Base-by-base conservation (phyloP, 2,113 vertebrate species). In the Muntiacus muntjak region DNA sequence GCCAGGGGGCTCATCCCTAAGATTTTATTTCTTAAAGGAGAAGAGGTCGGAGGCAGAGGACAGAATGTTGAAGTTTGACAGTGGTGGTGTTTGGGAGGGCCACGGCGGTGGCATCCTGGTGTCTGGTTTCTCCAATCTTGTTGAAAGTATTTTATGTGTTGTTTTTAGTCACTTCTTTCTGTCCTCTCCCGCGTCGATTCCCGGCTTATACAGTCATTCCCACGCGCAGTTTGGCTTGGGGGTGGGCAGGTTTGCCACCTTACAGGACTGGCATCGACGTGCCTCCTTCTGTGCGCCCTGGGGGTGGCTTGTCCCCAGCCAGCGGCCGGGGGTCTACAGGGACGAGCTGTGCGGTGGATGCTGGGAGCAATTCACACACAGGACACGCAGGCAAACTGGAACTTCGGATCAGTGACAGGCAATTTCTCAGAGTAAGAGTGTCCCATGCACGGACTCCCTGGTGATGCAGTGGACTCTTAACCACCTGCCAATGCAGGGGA, bases 161-260 rank as follows among this genome's bases (percentile, higher is more conserved):
- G 2, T 78, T 78, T 88, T 6, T 52, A 86, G 62, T 30, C 17
- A 47, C 45, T 7, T n/a, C 15, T 58, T 13, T 50, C 21, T 45
- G 16, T 36, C 36, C 45, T 25, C 45, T 15, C 58, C 45, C 0
- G 2, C 5, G 2, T 33, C 45, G 0, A 5, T 23, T 36, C 60
- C 7, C 8, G 1, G 2, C 13, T 25, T 45, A 8, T 6, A 11
- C 43, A 30, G 23, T 45, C 64, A 25, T 28, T 12, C 1, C 87
- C 90, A 43, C 12, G 26, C 1, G 7, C 6, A n/a, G 60, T 74
- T 43, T 83, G 82, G 87, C 87, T 86, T 71, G 64, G 25, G 28
- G 23, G 12, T 14, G 52, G 88, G 47, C 55, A 15, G 26, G 30
- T 28, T 19, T 28, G 19, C 58, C 5, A 5, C 12, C 58, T 64